phyloP scores from a whole-genome alignment of 2,113 vertebrate species.

The Chiloscyllium plagiosum region DNA sequence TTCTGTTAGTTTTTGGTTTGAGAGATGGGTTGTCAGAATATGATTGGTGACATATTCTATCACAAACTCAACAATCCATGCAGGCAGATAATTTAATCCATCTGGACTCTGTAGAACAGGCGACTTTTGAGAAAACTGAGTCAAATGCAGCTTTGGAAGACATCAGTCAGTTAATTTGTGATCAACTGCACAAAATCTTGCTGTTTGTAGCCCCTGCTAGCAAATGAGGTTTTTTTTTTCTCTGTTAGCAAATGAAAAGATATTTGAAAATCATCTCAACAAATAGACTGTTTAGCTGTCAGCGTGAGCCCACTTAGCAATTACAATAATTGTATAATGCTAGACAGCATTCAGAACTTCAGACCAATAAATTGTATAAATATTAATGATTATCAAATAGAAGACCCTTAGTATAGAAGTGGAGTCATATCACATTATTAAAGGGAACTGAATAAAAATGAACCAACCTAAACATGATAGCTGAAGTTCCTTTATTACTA shows the following conservation, averaged over 20 bases:
- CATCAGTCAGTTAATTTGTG: slow-evolving; percentile 5
- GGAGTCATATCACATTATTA: not conserved
- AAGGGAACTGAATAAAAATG: not conserved
- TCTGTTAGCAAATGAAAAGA: not conserved
- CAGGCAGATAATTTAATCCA: slow-evolving; percentile 5
- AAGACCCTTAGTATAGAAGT: not conserved
- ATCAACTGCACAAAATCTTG: not conserved
- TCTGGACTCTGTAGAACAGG: not conserved
- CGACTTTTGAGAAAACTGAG: slow-evolving; percentile 3
- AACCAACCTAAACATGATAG: not conserved
- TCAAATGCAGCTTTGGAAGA: not conserved
- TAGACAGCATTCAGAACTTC: not conserved
- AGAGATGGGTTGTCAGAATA: slow-evolving; percentile 20
- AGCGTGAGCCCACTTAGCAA: too few species aligned
- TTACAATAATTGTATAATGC: not conserved
- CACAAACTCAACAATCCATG: not conserved
- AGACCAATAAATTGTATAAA: not conserved
- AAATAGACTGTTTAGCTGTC: not conserved
- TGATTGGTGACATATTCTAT: slow-evolving; percentile 16
- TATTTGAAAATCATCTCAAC: not conserved
- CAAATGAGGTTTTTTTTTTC: not conserved
- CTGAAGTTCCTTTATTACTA: not conserved
- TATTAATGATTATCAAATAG: not conserved
- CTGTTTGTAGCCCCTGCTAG: not conserved
- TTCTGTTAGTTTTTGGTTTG: not conserved